These are phyloP conservation scores for Tiliqua scincoides DNA, from an alignment of 2,113 vertebrate species.

Conservation along the genomic window DNA sequence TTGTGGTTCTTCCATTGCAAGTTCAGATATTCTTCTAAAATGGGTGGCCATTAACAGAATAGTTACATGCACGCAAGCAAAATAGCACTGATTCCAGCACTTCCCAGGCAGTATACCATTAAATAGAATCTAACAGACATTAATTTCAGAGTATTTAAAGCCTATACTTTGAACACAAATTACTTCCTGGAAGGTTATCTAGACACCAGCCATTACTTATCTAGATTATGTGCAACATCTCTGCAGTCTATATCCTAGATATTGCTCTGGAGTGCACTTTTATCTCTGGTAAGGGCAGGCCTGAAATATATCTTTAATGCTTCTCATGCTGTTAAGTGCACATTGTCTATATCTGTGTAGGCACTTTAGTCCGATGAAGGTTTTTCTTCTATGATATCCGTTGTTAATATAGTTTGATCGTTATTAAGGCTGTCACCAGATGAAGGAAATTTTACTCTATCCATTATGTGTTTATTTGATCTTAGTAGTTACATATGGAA, in stretches of 20 bases:
- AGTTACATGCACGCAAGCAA: neutral
- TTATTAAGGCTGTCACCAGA: neutral
- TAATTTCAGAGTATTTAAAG: neutral
- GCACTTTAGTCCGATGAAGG: neutral
- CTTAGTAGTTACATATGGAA: neutral
- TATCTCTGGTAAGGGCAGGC: slow-evolving; percentile 21
- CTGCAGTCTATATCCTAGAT: slow-evolving; percentile 8
- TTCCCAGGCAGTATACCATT: neutral
- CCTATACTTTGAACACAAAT: neutral
- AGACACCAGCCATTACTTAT: neutral
- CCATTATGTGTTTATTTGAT: neutral
- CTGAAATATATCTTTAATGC: neutral
- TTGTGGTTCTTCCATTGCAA: neutral
- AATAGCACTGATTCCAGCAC: neutral
- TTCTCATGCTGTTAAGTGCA: slow-evolving; percentile 11
- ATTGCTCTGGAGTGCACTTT: slow-evolving; percentile 18
- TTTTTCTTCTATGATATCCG: neutral
- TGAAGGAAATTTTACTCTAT: neutral
- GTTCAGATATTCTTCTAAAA: neutral
- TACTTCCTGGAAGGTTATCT: neutral
- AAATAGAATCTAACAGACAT: neutral
- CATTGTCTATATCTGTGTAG: neutral
- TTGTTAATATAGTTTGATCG: neutral
- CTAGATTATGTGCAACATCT: neutral
- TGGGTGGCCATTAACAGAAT: neutral